A percentile compares a stretch with the other conserved stretches of the same genome.
phyloP scores from a whole-genome alignment of 2,113 vertebrate genomes.

The Hippocampus abdominalis region DNA sequence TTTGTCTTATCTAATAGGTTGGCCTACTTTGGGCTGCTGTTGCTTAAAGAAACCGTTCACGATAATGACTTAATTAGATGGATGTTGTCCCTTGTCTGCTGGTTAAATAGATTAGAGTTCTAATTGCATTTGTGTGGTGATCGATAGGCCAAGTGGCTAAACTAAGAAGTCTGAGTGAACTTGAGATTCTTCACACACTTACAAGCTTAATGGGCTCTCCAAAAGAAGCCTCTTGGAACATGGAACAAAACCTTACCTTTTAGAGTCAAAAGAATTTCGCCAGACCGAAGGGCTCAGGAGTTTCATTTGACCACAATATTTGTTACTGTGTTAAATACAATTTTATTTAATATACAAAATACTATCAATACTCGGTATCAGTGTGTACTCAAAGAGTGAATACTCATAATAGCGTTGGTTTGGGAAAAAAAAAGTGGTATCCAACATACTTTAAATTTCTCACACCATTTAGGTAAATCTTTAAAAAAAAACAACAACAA shows the following conservation, averaged over 20 bases:
- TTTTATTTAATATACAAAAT: no score
- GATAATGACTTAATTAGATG: background rate
- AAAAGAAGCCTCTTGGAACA: background rate
- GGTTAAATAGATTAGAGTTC: background rate
- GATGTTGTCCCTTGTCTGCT: background rate
- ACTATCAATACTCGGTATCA: no score
- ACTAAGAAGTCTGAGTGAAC: background rate
- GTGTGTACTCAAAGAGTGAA: no score
- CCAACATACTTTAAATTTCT: no score
- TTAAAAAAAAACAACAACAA: no score
- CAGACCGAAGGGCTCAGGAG: background rate
- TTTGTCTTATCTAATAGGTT: background rate
- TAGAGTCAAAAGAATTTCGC: background rate
- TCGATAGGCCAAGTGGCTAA: background rate
- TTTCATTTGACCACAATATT: background rate
- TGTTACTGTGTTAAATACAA: no score
- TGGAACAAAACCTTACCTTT: background rate
- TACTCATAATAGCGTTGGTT: no score
- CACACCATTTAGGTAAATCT: no score
- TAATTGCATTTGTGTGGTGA: background rate
- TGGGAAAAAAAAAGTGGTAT: no score
- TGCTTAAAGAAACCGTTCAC: slow-evolving; percentile 23
- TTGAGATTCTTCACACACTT: background rate
- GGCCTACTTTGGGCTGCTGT: background rate
- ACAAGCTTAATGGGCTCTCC: background rate